Base-by-base conservation (phyloP, 2,113 vertebrate genomes). In the Cochlearius cochlearius region DNA sequence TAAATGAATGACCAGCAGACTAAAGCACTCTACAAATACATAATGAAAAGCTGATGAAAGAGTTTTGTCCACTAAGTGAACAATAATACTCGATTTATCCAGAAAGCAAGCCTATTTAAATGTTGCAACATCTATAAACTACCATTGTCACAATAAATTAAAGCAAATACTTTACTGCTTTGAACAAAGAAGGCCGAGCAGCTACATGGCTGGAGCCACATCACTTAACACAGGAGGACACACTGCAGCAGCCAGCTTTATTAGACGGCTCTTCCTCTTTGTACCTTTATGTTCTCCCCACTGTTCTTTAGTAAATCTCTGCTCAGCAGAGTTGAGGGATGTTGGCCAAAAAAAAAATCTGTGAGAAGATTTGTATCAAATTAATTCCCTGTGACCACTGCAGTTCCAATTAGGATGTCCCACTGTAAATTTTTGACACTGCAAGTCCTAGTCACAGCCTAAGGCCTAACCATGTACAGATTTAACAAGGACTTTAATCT, bases 401-500 rank as follows among this genome's bases (percentile, higher is more conserved):
- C 60, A 92, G 60, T 43, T 95, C 49, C 52, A 89, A 84, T 96
- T 78, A 94, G 49, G 14, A 29, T 53, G 77, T 62, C 49, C 56
- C 56, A 75, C 52, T 64, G 64, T 23, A 56, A 86, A 89, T 78
- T 91, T 93, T 85, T 96, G 92, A 95, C 86, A 72, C 68, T 63
- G 45, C 60, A 94, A 84, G 56, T 92, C 64, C 60, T 38, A 75
- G 83, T 73, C 73, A 92, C 69, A 89, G 86, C 95, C 92, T 82
- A 66, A 89, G 84, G 96, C 86, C 39, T 77, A 76, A 89, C 69
- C 83, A 94, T 38, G 43, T 64, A 78, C 56, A 94, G 80, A 89
- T 89, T 96, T 94, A 87, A 94, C 64, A 94, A 94, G 83, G 76
- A 92, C 82, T 95, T 94, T 92, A 96, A 87, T 97, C 86, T 91